phyloP scores from a whole-genome alignment of 2,888 invertebrate species.

The Stenolophus ochropezus region DNA sequence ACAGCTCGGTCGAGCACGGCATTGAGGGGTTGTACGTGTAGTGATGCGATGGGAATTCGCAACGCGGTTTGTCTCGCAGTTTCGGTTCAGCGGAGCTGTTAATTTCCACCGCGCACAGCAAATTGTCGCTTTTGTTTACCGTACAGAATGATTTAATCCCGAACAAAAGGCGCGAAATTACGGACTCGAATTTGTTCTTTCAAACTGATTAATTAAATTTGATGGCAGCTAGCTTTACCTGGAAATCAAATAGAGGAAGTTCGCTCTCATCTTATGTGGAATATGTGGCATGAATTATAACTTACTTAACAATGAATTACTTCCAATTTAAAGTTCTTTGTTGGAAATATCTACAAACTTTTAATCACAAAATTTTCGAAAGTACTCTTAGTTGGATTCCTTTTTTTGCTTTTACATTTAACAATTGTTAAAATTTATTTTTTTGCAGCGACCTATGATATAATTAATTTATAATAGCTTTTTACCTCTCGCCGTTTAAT shows the following conservation, averaged over 20 bases:
- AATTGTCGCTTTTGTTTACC: constrained; percentile 55
- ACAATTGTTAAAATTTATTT: no score
- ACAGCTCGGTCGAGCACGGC: constrained; percentile 19
- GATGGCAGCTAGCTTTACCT: background rate
- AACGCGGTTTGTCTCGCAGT: constrained; percentile 1
- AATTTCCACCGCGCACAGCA: constrained; percentile 41
- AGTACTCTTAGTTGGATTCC: no score
- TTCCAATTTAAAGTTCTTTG: no score
- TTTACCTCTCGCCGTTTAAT: no score
- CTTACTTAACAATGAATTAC: no score
- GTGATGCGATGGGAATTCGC: constrained; percentile 27
- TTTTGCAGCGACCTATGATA: no score
- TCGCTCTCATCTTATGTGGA: background rate
- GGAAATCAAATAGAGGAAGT: background rate
- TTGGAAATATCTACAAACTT: no score
- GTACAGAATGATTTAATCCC: constrained; percentile 47
- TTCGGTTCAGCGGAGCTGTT: constrained; percentile 43
- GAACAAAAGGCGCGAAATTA: constrained; percentile 39
- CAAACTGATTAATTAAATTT: constrained; percentile 43
- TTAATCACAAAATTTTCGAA: no score
- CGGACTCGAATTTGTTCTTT: constrained; percentile 36
- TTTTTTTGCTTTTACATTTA: no score
- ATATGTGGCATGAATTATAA: background rate
- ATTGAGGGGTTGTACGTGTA: constrained; percentile 7
- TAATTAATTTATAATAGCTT: no score